Evolutionary conservation across 2,797 vertebrate species (phyloP).

Genomic region (Chelon labrosus): DNA sequence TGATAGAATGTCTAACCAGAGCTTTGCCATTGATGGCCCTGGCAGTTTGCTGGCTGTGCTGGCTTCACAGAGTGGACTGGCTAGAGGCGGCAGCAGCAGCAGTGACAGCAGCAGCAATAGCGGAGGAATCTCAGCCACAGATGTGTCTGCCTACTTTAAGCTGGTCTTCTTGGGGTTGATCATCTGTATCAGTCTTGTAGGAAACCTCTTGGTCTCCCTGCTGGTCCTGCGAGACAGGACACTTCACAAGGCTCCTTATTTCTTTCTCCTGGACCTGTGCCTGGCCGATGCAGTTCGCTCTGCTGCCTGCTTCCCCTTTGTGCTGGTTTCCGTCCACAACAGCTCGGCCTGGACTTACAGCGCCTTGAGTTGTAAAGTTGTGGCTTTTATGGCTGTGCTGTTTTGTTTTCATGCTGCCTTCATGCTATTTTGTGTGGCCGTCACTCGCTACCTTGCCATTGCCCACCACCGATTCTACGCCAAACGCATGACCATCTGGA

Average conservation of each 20-base stretch:
- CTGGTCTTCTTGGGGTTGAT: constrained; percentile 91
- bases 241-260: constrained; percentile 92
- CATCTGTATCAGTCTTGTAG: constrained; percentile 91
- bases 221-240: constrained; percentile 90
- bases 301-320: constrained; percentile 92
- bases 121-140: constrained; percentile 80
- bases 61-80: constrained; percentile 73
- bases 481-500: constrained; percentile 95
- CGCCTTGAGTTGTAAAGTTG: constrained; percentile 91
- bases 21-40: constrained; percentile 82
- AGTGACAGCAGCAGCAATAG: constrained; percentile 60
- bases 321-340: constrained; percentile 90
- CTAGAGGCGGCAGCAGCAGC: constrained; percentile 68
- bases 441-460: constrained; percentile 93
- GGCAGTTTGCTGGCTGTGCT: constrained; percentile 80
- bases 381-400: constrained; percentile 93
- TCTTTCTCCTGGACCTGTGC: constrained; percentile 92
- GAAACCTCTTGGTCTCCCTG: constrained; percentile 90
- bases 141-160: constrained; percentile 89
- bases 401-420: constrained; percentile 94
- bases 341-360: constrained; percentile 93
- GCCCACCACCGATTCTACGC: constrained; percentile 94
- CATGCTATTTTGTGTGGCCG: constrained; percentile 92
- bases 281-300: constrained; percentile 91
- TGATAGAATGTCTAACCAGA: constrained; percentile 82